A percentile compares a stretch with the other conserved stretches of the same genome.
phyloP scores from a whole-genome alignment of 2,113 vertebrate genomes.

The Xyrauchen texanus region DNA sequence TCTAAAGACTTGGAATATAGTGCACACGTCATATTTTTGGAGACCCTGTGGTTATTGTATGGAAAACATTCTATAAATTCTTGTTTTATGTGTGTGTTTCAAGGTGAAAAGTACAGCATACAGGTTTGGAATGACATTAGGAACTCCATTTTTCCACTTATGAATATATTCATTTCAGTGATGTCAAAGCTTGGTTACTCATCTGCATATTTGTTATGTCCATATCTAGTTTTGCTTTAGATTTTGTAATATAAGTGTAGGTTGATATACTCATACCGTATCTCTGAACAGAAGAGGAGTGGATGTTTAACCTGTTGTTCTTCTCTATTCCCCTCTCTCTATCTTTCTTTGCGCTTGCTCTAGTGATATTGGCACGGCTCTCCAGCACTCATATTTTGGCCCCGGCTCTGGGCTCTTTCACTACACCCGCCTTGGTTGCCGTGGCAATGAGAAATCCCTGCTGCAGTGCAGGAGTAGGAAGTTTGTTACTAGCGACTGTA shows the following conservation, averaged over 20 bases:
- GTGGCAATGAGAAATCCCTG: constrained; percentile 81
- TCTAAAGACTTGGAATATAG: too few relatives aligned
- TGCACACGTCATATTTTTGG: too few relatives aligned
- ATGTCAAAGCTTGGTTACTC: not conserved
- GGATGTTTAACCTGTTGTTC: not conserved
- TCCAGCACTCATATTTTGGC: constrained; percentile 71
- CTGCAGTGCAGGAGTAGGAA: constrained; percentile 79
- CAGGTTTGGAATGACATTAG: too few relatives aligned
- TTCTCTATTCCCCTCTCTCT: not conserved
- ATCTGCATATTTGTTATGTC: not conserved
- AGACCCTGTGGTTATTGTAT: too few relatives aligned
- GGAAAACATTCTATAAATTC: too few relatives aligned
- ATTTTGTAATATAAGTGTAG: not conserved
- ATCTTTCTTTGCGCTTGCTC: constrained; percentile 20
- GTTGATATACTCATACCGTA: not conserved
- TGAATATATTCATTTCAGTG: not conserved
- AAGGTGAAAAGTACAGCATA: too few relatives aligned
- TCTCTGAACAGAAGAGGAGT: not conserved
- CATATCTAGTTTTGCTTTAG: constrained; percentile 10
- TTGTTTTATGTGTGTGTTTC: too few relatives aligned
- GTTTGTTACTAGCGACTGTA: constrained; percentile 78
- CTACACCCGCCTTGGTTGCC: constrained; percentile 84
- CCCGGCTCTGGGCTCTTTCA: constrained; percentile 78
- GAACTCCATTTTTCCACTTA: too few relatives aligned
- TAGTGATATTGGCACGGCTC: constrained; percentile 82